phyloP scores from a whole-genome alignment of 2,888 invertebrate genomes.

The Sisyra terminalis region DNA sequence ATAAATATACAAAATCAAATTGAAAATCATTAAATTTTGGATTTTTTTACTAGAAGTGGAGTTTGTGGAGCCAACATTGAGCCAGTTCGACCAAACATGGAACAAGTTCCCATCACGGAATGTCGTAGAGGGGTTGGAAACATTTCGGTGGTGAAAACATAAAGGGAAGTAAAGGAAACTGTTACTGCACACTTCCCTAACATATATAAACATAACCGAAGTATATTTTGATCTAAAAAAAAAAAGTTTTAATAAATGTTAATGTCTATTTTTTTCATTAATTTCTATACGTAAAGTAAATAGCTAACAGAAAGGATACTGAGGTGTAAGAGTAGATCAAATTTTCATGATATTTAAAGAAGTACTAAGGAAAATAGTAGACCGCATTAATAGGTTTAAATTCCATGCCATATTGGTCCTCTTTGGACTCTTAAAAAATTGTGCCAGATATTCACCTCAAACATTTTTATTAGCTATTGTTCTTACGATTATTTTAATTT shows the following conservation, averaged over 20 bases:
- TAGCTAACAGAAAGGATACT: too few relatives aligned
- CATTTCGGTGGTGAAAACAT: constrained; percentile 50
- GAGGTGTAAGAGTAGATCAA: too few relatives aligned
- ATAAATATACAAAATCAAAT: too few relatives aligned
- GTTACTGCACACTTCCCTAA: constrained; percentile 49
- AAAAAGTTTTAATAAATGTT: not conserved
- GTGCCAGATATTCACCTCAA: too few relatives aligned
- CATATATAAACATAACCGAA: constrained; percentile 32
- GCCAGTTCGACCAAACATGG: constrained; percentile 47
- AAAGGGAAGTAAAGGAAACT: constrained; percentile 43
- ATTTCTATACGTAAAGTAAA: too few relatives aligned
- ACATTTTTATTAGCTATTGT: too few relatives aligned
- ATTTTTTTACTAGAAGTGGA: constrained; percentile 45
- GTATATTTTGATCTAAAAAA: not conserved
- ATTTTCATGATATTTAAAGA: too few relatives aligned
- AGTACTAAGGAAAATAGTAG: too few relatives aligned
- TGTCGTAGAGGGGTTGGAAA: constrained; percentile 48
- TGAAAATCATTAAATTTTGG: too few relatives aligned
- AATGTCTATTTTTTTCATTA: not conserved
- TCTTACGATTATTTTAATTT: constrained; percentile 20
- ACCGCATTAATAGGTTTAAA: too few relatives aligned
- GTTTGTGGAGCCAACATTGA: constrained; percentile 50
- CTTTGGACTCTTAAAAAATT: too few relatives aligned
- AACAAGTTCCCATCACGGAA: constrained; percentile 42
- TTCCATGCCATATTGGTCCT: too few relatives aligned